These are phyloP conservation scores for Phrynocephalus forsythii DNA, from an alignment of 2,797 vertebrate genomes.

Conservation along the genomic window DNA sequence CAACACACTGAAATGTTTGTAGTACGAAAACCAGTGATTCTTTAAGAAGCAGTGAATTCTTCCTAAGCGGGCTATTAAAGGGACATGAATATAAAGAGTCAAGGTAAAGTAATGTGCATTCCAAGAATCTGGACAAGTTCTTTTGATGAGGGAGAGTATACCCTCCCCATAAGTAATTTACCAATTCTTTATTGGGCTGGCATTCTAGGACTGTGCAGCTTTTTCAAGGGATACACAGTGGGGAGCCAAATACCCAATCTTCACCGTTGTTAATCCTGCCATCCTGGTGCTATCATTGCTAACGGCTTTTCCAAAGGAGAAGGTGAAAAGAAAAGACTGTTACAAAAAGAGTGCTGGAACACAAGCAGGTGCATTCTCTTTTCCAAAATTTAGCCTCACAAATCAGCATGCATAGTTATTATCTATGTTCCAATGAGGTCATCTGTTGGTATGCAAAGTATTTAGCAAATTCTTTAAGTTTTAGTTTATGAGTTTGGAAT, in stretches of 20 bases:
- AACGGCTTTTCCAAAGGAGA: conserved; percentile 24
- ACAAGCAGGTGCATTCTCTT: conserved; percentile 55
- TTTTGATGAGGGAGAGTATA: no score
- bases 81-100: neutral
- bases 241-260: no score
- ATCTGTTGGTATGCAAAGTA: conserved; percentile 45
- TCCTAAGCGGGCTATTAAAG: neutral
- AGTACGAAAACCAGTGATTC: neutral
- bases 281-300: neutral
- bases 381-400: conserved; percentile 37
- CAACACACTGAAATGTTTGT: neutral
- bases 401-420: conserved; percentile 23
- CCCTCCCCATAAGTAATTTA: no score
- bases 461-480: conserved; percentile 46
- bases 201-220: no score
- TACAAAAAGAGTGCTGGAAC: conserved; percentile 40
- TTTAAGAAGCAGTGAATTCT: neutral
- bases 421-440: conserved; percentile 46
- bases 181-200: no score
- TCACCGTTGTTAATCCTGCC: conserved; percentile 35
- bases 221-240: no score
- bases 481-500: no score
- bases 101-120: neutral
- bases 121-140: no score
- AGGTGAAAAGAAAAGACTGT: conserved; percentile 51